These are phyloP conservation scores for Noctuana brunneofusca DNA, from an alignment of 2,888 invertebrate species.

Conservation along the genomic window DNA sequence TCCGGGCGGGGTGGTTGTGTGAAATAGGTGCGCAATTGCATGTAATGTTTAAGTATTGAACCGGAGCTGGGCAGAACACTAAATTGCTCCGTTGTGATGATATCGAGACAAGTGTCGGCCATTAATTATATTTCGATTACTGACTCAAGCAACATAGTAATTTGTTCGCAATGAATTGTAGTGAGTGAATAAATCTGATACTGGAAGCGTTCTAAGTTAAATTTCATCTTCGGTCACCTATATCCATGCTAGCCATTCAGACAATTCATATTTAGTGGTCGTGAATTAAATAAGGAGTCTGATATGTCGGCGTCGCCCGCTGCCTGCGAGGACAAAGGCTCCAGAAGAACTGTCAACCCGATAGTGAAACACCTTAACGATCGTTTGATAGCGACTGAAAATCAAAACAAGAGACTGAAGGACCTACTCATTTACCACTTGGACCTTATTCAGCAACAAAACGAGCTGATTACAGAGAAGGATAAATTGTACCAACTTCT, in stretches of 20 bases:
- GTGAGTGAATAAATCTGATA: background rate
- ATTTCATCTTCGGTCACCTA: background rate
- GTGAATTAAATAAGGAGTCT: slow-evolving; percentile 67
- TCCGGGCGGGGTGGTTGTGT: slow-evolving; percentile 32
- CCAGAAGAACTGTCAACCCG: slow-evolving; percentile 41
- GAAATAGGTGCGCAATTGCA: slow-evolving; percentile 44
- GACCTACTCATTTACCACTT: slow-evolving; percentile 91
- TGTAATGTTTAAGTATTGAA: slow-evolving; percentile 42
- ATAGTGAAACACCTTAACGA: slow-evolving; percentile 56
- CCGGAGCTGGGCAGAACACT: slow-evolving; percentile 44
- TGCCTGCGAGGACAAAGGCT: slow-evolving; percentile 55
- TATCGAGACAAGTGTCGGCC: slow-evolving; percentile 58
- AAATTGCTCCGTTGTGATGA: slow-evolving; percentile 61
- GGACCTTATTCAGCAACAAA: slow-evolving; percentile 95
- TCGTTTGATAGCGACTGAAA: slow-evolving; percentile 64
- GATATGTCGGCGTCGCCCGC: slow-evolving; percentile 65
- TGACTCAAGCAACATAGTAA: slow-evolving; percentile 81
- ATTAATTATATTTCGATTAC: slow-evolving; percentile 70
- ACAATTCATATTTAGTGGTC: slow-evolving; percentile 58
- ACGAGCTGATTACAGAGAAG: slow-evolving; percentile 90
- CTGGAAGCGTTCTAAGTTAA: background rate
- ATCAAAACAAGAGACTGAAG: slow-evolving; percentile 88
- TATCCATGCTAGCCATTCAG: slow-evolving; percentile 68
- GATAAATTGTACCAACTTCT: slow-evolving; percentile 89
- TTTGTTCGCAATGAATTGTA: background rate